A percentile compares a stretch with the other conserved stretches of the same genome.
Conservation (phyloP, 2,888 invertebrate genomes). For the Germaria angustata region DNA sequence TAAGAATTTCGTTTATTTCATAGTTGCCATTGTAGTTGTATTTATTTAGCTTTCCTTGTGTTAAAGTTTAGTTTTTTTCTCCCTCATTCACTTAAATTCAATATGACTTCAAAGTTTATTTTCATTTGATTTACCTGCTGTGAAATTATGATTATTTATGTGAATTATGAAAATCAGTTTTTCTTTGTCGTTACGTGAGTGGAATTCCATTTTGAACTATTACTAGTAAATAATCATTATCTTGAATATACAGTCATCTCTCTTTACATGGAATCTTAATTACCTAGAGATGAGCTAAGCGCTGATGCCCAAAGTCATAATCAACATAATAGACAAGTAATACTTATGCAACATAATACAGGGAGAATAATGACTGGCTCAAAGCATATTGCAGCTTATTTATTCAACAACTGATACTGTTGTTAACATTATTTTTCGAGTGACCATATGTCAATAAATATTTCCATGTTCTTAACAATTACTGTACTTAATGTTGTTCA, state of each 20-base stretch:
- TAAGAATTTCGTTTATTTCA: not conserved
- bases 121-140: slow-evolving; percentile 49
- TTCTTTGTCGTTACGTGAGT: slow-evolving; percentile 53
- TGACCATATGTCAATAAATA: too few species aligned
- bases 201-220: slow-evolving; percentile 28
- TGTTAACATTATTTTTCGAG: too few species aligned
- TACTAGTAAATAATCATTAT: slow-evolving; percentile 23
- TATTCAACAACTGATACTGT: too few species aligned
- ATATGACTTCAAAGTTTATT: slow-evolving; percentile 32
- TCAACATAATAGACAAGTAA: slow-evolving; percentile 7
- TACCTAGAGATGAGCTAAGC: slow-evolving; percentile 28
- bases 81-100: not conserved
- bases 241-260: not conserved
- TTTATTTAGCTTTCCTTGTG: not conserved
- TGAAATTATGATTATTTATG: slow-evolving; percentile 59
- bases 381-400: not conserved
- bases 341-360: not conserved
- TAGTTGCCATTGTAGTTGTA: slow-evolving; percentile 6
- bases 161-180: slow-evolving; percentile 60
- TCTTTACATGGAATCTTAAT: slow-evolving; percentile 15
- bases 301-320: slow-evolving; percentile 2
- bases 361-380: not conserved
- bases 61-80: not conserved
- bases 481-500: too few species aligned
- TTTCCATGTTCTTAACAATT: too few species aligned